These are phyloP conservation scores for Camptogramma bilineatum DNA, from an alignment of 2,888 invertebrate species.

Conservation along the genomic window DNA sequence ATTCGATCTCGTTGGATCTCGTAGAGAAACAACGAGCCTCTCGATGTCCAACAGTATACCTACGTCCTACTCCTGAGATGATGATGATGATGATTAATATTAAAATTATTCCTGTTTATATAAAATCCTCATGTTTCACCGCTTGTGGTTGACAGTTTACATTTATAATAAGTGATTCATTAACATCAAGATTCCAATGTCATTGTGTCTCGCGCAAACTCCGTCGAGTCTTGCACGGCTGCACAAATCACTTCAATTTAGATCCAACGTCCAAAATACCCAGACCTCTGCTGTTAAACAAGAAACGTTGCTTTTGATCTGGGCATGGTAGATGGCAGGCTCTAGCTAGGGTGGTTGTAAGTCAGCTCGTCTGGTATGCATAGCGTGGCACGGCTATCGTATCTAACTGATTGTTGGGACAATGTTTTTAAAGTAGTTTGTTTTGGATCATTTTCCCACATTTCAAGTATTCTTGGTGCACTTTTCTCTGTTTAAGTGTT, in stretches of 20 bases:
- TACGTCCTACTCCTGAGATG: no score
- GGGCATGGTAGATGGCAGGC: slow-evolving; percentile 9
- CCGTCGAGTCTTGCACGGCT: slow-evolving; percentile 23
- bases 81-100: no score
- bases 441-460: neutral
- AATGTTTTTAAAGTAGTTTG: slow-evolving; percentile 13
- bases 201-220: slow-evolving; percentile 33
- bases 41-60: no score
- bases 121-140: no score
- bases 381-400: slow-evolving; percentile 49
- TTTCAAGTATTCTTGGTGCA: neutral
- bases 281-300: slow-evolving; percentile 16
- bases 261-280: slow-evolving; percentile 27
- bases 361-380: slow-evolving; percentile 52
- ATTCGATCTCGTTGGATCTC: no score
- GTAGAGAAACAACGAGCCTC: no score
- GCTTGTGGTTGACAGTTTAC: no score
- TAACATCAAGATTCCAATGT: neutral
- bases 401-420: slow-evolving; percentile 42
- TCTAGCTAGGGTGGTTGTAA: slow-evolving; percentile 32
- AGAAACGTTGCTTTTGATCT: neutral
- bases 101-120: no score
- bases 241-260: slow-evolving; percentile 41
- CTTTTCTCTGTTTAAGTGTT: neutral
- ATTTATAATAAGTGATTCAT: slow-evolving; percentile 1